Evolutionary conservation across 1,140 invertebrate genomes (phyloP).

Genomic region (Drosophila nebulosa): DNA sequence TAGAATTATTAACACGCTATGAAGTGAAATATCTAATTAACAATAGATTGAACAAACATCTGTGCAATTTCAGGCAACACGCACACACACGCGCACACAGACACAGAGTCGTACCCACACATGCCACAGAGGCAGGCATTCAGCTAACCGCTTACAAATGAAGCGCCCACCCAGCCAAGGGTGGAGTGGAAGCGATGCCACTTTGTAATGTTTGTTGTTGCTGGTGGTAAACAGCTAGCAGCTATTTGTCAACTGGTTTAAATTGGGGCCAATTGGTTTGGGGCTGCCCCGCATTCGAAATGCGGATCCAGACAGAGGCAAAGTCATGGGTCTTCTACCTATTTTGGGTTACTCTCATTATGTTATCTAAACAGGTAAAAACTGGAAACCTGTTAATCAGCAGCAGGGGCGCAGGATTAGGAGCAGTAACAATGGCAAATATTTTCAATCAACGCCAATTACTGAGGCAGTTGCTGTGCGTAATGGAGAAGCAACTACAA

Average conservation of each 20-base stretch:
- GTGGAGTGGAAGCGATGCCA: neutral
- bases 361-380: slow-evolving; percentile 21
- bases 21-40: neutral
- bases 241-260: slow-evolving; percentile 67
- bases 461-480: slow-evolving; percentile 45
- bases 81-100: neutral
- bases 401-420: too few species aligned
- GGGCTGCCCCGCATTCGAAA: slow-evolving; percentile 58
- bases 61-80: neutral
- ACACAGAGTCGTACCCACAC: too few species aligned
- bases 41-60: neutral
- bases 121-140: neutral
- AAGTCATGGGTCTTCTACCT: neutral
- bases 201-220: slow-evolving; percentile 39
- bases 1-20: neutral
- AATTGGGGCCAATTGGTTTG: slow-evolving; percentile 75
- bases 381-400: slow-evolving; percentile 44
- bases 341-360: neutral
- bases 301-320: slow-evolving; percentile 13
- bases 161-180: neutral
- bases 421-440: too few species aligned
- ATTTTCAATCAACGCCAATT: slow-evolving; percentile 55
- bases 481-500: slow-evolving; percentile 42
- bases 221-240: slow-evolving; percentile 58
- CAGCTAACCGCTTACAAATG: neutral